A percentile compares a stretch with the other conserved stretches of the same genome.
These are phyloP conservation scores for Setophaga coronata DNA, from an alignment of 2,113 vertebrate genomes.

Conservation along the genomic window DNA sequence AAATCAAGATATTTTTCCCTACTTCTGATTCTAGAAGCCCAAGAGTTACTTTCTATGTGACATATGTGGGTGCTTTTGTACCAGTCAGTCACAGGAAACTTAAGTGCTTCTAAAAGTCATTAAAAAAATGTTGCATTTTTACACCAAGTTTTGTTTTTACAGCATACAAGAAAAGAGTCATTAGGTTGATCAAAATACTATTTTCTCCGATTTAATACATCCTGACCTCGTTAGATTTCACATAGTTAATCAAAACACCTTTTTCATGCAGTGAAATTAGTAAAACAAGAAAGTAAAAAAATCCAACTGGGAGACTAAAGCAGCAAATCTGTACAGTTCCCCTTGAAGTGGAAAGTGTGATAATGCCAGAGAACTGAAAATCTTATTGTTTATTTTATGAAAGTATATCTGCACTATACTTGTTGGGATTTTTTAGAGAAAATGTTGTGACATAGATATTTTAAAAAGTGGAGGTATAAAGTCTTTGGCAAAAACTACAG, in stretches of 20 bases:
- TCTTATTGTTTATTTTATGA: neutral
- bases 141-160: neutral
- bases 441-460: neutral
- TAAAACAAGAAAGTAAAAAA: neutral
- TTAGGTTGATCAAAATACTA: neutral
- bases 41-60: neutral
- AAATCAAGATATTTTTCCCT: neutral
- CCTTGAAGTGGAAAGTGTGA: neutral
- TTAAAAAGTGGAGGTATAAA: neutral
- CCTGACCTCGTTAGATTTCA: neutral
- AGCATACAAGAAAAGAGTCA: neutral
- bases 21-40: neutral
- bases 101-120: neutral
- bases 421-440: rapidly evolving
- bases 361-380: neutral
- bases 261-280: neutral
- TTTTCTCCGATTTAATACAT: neutral
- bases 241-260: neutral
- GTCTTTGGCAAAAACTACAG: neutral
- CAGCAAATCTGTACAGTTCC: neutral
- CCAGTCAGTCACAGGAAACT: neutral
- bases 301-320: neutral
- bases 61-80: neutral
- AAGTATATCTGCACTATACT: neutral
- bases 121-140: neutral